These are phyloP conservation scores for Malurus alboscapulatus DNA, from an alignment of 2,113 vertebrate genomes.

Conservation along the genomic window DNA sequence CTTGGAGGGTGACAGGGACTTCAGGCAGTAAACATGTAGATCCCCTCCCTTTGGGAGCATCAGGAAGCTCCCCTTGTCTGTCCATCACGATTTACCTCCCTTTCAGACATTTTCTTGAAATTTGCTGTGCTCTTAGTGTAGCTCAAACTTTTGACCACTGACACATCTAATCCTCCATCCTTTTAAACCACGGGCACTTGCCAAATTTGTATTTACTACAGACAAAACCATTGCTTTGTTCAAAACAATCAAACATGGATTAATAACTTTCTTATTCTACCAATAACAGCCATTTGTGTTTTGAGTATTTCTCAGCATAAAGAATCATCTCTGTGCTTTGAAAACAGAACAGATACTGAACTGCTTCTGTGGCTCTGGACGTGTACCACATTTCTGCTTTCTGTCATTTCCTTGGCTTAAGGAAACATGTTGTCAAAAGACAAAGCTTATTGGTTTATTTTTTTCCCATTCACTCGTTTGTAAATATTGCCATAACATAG, in stretches of 20 bases:
- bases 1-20: neutral
- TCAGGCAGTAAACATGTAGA: neutral
- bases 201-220: neutral
- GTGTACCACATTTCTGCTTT: neutral
- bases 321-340: neutral
- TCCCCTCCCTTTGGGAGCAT: neutral
- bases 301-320: neutral
- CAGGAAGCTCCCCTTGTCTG: neutral
- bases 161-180: neutral
- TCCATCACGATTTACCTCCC: neutral
- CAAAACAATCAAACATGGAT: neutral
- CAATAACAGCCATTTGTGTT: neutral
- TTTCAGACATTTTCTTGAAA: neutral
- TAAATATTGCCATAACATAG: neutral
- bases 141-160: neutral
- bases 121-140: neutral
- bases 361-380: neutral
- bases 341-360: neutral
- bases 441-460: neutral
- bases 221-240: neutral
- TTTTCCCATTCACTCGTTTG: neutral
- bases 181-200: neutral
- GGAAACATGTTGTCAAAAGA: neutral
- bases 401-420: neutral
- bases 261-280: neutral